Conservation (phyloP, 2,888 invertebrate genomes). For the Diarsia rubi region DNA sequence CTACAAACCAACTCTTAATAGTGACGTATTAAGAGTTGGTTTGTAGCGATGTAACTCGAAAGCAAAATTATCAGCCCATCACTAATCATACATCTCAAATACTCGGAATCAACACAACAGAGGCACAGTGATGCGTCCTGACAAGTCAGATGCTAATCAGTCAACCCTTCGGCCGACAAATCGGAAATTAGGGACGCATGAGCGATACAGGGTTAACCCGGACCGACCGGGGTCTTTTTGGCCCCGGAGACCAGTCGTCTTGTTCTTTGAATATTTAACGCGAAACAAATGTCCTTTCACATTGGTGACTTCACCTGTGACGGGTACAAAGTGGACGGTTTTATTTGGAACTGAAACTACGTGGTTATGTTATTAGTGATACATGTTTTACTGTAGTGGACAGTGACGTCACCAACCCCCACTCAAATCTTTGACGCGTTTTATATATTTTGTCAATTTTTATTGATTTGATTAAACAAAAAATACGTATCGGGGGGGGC, state of each 20-base stretch:
- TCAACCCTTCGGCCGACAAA: constrained; percentile 90
- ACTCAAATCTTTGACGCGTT: no score
- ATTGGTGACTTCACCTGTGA: constrained; percentile 63
- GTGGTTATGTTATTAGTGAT: background rate
- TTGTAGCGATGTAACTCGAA: no score
- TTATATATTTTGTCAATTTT: no score
- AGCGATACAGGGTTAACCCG: constrained; percentile 88
- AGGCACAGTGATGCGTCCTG: constrained; percentile 83
- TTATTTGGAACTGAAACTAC: constrained; percentile 8
- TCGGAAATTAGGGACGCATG: constrained; percentile 90
- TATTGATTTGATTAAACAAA: no score
- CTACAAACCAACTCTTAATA: background rate
- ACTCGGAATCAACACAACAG: constrained; percentile 78
- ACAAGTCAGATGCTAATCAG: constrained; percentile 90
- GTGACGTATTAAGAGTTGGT: no score
- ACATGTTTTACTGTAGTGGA: background rate
- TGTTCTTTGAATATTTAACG: constrained; percentile 90
- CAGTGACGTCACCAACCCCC: no score
- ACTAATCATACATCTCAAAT: constrained; percentile 75
- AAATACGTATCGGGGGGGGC: no score
- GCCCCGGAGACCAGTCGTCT: constrained; percentile 83
- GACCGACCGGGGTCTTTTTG: constrained; percentile 77
- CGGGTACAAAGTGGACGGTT: constrained; percentile 40
- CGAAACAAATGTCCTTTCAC: constrained; percentile 80
- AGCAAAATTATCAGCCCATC: constrained; percentile 50